Evolutionary conservation across 2,113 vertebrate genomes (phyloP).

Genomic region (Solea senegalensis): DNA sequence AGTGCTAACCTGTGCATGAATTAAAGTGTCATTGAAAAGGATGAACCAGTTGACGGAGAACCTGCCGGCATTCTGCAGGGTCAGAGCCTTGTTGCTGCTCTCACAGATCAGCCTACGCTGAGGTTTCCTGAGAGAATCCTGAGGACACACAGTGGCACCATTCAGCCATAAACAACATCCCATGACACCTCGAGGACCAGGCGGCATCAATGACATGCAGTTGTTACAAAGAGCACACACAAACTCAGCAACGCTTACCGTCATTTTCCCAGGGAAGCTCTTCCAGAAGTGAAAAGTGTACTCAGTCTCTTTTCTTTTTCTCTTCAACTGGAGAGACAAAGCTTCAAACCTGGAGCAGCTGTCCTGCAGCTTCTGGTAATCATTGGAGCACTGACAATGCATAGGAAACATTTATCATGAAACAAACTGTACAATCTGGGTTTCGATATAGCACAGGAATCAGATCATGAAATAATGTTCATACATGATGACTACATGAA

Average conservation of each 20-base stretch:
- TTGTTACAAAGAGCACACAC: neutral
- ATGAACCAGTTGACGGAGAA: conserved; percentile 99
- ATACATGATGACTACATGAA: too few relatives aligned
- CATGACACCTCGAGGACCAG: neutral
- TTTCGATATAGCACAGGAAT: too few relatives aligned
- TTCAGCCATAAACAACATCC: neutral
- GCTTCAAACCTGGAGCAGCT: conserved; percentile 88
- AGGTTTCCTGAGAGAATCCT: conserved; percentile 95
- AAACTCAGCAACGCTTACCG: conserved; percentile 74
- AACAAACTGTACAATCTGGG: too few relatives aligned
- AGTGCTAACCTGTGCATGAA: conserved; percentile 93
- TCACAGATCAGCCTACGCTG: conserved; percentile 93
- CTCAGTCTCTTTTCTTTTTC: conserved; percentile 92
- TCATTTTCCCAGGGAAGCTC: conserved; percentile 99
- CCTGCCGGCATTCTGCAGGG: conserved; percentile 92
- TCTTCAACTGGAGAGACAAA: conserved; percentile 86
- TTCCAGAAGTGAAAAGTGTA: conserved; percentile 95
- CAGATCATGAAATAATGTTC: too few relatives aligned
- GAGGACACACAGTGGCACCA: neutral
- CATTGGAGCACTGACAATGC: conserved; percentile 81
- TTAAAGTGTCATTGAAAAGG: conserved; percentile 94
- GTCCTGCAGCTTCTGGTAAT: conserved; percentile 93
- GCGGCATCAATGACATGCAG: neutral
- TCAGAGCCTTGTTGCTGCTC: conserved; percentile 93
- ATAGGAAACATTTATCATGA: neutral